Base-by-base conservation (phyloP, 30 jellyfish, hydroid and myxozoan species). In the Catostylus mosaicus region DNA sequence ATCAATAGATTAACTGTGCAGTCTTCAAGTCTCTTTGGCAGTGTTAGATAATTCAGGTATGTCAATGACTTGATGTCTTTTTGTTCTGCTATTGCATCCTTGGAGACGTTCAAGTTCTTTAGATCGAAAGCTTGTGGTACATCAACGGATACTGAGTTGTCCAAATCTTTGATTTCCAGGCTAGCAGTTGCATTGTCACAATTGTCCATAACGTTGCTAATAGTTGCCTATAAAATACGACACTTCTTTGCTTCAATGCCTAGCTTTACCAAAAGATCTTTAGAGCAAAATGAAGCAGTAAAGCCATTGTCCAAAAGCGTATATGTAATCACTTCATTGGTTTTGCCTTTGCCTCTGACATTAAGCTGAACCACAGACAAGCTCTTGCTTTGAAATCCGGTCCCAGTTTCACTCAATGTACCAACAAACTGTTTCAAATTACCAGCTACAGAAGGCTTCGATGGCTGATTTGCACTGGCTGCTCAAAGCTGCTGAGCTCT, bases 301-400 rank as follows among this genome's bases (percentile, higher is more conserved):
- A 85, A 68, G 3, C 92, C 85, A 68, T 51, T 82, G 79, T 69
- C 78, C 43, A 82, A 51, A 60, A 82, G 92, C 34, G 92, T 85
- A 43, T 62, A 79, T 26, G 82, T 62, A 8, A 22, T 79, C 3
- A 34, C 59, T 66, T 8, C 54, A 26, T 66, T 30, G 32, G 22
- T 30, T 34, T 66, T 34, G 32, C 78, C 78, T 94, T 5, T 40
- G 54, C 12, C 14, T 0, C 33, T 45, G 34, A 73, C 85, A 5
- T 50, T 45, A 7, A 47, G 31, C 45, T 52, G 74, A 48, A 50
- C 60, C 1, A 74, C 57, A 33, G 59, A 56, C 54, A 74, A 33
- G 57, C 85, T 33, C 74, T 74, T 65, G 0, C 74, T 74, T 33
- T 56, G 61, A 18, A 5, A 45, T 74, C 74, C 85, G 59, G 85